A percentile compares a stretch with the other conserved stretches of the same genome.
phyloP scores from a whole-genome alignment of 2,113 vertebrate species.

The Hippoglossus stenolepis region DNA sequence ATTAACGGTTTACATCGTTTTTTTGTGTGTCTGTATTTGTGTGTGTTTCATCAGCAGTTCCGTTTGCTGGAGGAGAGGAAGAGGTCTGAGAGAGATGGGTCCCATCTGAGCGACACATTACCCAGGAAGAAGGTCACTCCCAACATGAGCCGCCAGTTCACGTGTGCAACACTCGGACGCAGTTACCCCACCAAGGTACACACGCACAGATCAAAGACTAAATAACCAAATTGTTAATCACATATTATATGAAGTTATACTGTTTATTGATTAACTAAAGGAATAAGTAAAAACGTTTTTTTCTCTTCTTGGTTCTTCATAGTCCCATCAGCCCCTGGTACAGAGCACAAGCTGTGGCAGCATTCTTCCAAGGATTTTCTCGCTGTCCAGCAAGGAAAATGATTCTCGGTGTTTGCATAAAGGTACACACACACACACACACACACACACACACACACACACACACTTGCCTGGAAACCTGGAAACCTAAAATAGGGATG shows the following conservation, averaged over 20 bases:
- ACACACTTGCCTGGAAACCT: not conserved
- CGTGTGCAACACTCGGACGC: conserved; percentile 89
- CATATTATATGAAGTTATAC: not conserved
- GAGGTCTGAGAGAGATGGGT: conserved; percentile 78
- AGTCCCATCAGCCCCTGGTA: conserved; percentile 90
- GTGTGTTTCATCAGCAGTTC: conserved; percentile 87
- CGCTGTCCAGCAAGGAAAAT: conserved; percentile 88
- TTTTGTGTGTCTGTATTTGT: conserved; percentile 24
- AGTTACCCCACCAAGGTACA: conserved; percentile 84
- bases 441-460: not conserved
- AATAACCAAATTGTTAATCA: not conserved
- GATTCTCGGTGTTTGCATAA: conserved; percentile 89
- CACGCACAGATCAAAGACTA: not conserved
- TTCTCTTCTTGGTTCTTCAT: conserved; percentile 13
- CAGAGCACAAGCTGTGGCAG: conserved; percentile 97
- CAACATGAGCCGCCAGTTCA: conserved; percentile 85
- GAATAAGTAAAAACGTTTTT: not conserved
- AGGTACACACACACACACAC: conserved; percentile 77
- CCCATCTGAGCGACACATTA: conserved; percentile 90
- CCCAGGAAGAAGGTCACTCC: conserved; percentile 89
- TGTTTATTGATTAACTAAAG: not conserved
- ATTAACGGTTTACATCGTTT: not conserved
- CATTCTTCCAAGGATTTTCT: conserved; percentile 88
- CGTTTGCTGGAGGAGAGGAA: conserved; percentile 92
- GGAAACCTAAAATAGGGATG: not conserved